Percentiles rank a stretch among this genome's conserved stretches.
Evolutionary conservation across 2,888 invertebrate species (phyloP).

Genomic region (Cyclophora punctaria): DNA sequence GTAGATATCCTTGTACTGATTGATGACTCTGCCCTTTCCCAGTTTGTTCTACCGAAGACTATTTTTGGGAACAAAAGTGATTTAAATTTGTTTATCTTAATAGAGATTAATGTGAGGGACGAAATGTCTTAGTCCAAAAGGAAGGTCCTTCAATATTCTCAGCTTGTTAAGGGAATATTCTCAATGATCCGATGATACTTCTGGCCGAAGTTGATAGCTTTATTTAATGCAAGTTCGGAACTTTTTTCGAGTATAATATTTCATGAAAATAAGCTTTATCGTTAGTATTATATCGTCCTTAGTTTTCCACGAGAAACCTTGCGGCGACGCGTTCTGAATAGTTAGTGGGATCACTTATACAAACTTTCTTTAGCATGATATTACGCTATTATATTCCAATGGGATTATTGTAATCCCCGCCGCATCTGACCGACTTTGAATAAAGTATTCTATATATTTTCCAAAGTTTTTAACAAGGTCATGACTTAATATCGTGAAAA

Average conservation of each 20-base stretch:
- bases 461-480: slow-evolving; percentile 22
- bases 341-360: slow-evolving; percentile 25
- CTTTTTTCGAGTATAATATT: too few relatives aligned
- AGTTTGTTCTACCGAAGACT: slow-evolving; percentile 43
- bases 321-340: slow-evolving; percentile 29
- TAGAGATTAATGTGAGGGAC: slow-evolving; percentile 50
- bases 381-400: slow-evolving; percentile 30
- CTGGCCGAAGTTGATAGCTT: too few relatives aligned
- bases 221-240: too few relatives aligned
- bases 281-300: neutral
- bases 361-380: slow-evolving; percentile 20
- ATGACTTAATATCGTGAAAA: too few relatives aligned
- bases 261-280: too few relatives aligned
- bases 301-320: neutral
- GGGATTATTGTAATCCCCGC: slow-evolving; percentile 35
- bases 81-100: slow-evolving; percentile 59
- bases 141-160: too few relatives aligned
- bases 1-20: slow-evolving; percentile 66
- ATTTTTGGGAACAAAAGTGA: slow-evolving; percentile 41
- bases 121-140: neutral
- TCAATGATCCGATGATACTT: too few relatives aligned
- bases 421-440: slow-evolving; percentile 24
- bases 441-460: slow-evolving; percentile 27
- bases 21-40: slow-evolving; percentile 53
- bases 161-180: too few relatives aligned